A percentile compares a stretch with the other conserved stretches of the same genome.
These are phyloP conservation scores for Cryptosula pallasiana DNA, from an alignment of 2,888 invertebrate genomes.

Conservation along the genomic window DNA sequence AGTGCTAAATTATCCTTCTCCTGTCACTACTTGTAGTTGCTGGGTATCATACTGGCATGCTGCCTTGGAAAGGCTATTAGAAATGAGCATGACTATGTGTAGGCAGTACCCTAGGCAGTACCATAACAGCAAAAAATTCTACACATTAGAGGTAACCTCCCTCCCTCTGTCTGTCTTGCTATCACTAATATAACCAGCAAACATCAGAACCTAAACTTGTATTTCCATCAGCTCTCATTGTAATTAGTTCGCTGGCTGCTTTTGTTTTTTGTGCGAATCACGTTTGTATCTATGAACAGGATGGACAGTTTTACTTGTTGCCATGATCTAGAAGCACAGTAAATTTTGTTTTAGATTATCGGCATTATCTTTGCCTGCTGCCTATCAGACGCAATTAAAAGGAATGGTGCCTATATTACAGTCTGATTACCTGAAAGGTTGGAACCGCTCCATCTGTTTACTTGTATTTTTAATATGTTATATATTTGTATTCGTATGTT, in stretches of 20 bases:
- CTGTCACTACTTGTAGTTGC: slow-evolving; percentile 42
- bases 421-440: no score
- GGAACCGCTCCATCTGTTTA: no score
- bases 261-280: no score
- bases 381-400: slow-evolving; percentile 83
- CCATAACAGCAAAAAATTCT: not conserved
- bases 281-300: no score
- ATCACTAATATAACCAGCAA: not conserved
- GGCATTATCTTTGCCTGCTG: slow-evolving; percentile 89
- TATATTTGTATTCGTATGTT: not conserved
- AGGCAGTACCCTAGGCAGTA: not conserved
- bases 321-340: no score
- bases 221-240: no score
- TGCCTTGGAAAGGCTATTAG: slow-evolving; percentile 86
- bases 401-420: slow-evolving; percentile 62
- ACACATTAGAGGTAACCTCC: not conserved
- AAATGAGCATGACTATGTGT: slow-evolving; percentile 64
- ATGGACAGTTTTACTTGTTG: no score
- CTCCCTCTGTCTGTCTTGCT: not conserved
- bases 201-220: no score
- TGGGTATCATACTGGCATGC: slow-evolving; percentile 87
- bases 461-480: no score
- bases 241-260: no score
- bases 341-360: slow-evolving; percentile 56
- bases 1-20: no score